Base-by-base conservation (phyloP, 2,797 vertebrate genomes). In the Leuciscus waleckii region DNA sequence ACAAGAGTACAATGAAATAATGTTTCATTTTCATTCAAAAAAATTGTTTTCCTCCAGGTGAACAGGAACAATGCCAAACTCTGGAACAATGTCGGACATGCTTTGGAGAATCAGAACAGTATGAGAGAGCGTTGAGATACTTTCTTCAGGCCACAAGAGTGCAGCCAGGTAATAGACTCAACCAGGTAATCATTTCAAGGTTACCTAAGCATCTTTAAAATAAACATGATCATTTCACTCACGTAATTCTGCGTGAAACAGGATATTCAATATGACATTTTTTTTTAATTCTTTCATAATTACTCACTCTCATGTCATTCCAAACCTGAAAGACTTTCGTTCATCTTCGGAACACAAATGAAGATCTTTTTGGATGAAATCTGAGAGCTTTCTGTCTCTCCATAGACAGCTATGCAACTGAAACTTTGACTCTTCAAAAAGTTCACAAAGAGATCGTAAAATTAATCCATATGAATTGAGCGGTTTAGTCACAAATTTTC, bases 1-100 rank as follows among this genome's bases (percentile, higher is more conserved):
- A 29, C 77, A 80, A 29, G 77, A 74, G n/a, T 7, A 58, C 74
- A 69, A 49, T 43, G 13, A 69, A 56, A 35, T 35, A 35, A 35
- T 35, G 35, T 35, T 35, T 35, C 0, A 35, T 35, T 35, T 35
- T 35, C 35, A 35, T 35, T 35, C n/a, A n/a, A n/a, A 5, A 35
- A 75, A 9, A 23, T 58, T 11, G 14, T 81, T 91, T 82, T 75
- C 79, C 17, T 51, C 14, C 90, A 99, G 98, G 98, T 99, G 82
- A 99, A 99, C 95, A 98, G 97, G 93, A 98, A 99, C 91, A 99
- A 99, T 39, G 98, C 98, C 81, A 99, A 99, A 89, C 92, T 99
- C 3, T 99, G 98, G 98, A 99, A 99, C 90, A 99, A 99, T 86
- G 98, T 99, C 13, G 98, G 98, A 4, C 98, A 99, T 51, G 98